Conservation (phyloP, 1,140 invertebrate genomes). For the Lysiphlebus fabarum region DNA sequence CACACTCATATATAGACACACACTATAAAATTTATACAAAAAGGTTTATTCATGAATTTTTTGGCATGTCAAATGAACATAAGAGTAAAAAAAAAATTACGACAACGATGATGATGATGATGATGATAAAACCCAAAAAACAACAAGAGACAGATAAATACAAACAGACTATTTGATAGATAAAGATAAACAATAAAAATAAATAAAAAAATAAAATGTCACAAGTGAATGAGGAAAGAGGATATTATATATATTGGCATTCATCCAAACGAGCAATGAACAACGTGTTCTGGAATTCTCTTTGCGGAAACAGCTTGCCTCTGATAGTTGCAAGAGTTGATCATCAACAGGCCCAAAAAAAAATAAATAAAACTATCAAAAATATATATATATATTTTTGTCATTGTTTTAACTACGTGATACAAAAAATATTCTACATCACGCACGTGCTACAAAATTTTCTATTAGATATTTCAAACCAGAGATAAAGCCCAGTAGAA, state of each 20-base stretch:
- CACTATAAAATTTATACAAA: not conserved
- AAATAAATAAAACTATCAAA: too few species aligned
- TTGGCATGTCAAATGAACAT: too few species aligned
- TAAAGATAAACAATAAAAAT: too few species aligned
- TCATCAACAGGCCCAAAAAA: not conserved
- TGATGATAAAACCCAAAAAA: too few species aligned
- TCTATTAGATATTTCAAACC: too few species aligned
- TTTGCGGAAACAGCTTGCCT: conserved; percentile 21
- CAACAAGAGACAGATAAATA: too few species aligned
- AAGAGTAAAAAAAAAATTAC: too few species aligned
- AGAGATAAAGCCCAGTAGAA: too few species aligned
- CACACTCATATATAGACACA: too few species aligned
- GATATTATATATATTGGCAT: conserved; percentile 22
- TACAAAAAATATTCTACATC: conserved; percentile 12
- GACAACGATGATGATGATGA: not conserved
- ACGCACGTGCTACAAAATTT: conserved; percentile 16
- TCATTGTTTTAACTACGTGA: conserved; percentile 9
- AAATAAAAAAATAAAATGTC: not conserved
- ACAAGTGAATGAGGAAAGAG: conserved; percentile 1
- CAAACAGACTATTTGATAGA: too few species aligned
- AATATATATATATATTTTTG: not conserved
- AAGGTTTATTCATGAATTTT: conserved; percentile 16
- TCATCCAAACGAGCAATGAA: conserved; percentile 33
- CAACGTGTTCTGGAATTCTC: conserved; percentile 27
- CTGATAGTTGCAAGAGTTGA: not conserved